Conservation (phyloP, 2,797 vertebrate species). For the Mergus octosetaceus region DNA sequence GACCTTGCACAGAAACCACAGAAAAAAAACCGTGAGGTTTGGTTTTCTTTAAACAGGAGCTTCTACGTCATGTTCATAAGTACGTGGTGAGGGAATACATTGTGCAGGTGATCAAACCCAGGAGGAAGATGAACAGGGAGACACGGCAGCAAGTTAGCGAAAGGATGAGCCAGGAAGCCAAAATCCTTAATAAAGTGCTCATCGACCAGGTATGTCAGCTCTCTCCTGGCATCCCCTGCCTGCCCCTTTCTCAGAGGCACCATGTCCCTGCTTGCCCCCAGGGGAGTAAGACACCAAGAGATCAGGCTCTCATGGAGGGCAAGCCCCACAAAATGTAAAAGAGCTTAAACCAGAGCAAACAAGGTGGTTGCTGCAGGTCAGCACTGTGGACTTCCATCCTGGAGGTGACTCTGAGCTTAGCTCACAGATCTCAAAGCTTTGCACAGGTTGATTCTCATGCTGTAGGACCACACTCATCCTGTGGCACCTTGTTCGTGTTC, state of each 20-base stretch:
- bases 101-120: slow-evolving; percentile 82
- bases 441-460: background rate
- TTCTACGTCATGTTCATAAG: slow-evolving; percentile 80
- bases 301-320: background rate
- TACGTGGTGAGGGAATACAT: slow-evolving; percentile 84
- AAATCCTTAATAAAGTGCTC: slow-evolving; percentile 73
- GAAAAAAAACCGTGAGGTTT: background rate
- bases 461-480: background rate
- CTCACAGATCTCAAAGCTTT: background rate
- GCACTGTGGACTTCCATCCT: background rate
- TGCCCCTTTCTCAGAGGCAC: background rate
- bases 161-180: slow-evolving; percentile 83
- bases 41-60: slow-evolving; percentile 72
- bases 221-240: background rate
- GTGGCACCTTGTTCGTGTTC: background rate
- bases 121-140: slow-evolving; percentile 73
- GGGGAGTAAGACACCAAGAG: rapidly evolving
- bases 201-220: slow-evolving; percentile 80
- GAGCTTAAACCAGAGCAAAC: background rate
- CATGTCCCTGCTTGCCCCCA: background rate
- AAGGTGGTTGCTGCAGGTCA: background rate
- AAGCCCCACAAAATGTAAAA: background rate
- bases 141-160: slow-evolving; percentile 78
- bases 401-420: background rate
- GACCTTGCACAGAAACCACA: background rate